Conservation (phyloP, 2,888 invertebrate species). For the Thereva unica region DNA sequence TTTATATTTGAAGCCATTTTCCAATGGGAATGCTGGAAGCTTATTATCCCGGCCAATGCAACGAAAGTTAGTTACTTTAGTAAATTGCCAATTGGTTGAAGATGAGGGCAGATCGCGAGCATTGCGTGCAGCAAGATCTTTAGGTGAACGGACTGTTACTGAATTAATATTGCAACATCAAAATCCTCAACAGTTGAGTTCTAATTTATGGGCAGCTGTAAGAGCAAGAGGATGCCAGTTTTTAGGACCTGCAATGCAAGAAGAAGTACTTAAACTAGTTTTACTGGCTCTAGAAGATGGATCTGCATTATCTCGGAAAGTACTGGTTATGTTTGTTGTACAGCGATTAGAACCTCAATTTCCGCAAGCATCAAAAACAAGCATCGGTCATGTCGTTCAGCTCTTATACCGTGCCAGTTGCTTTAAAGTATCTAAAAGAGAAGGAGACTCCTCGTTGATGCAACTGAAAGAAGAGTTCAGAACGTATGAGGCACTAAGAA, state of each 20-base stretch:
- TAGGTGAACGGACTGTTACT: constrained; percentile 92
- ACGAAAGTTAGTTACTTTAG: constrained; percentile 86
- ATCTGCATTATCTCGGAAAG: constrained; percentile 89
- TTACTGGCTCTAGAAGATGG: constrained; percentile 93
- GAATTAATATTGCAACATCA: constrained; percentile 94
- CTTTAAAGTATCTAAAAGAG: constrained; percentile 96
- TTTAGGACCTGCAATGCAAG: constrained; percentile 98
- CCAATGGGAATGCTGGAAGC: constrained; percentile 62
- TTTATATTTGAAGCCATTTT: constrained; percentile 81
- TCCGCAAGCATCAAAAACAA: constrained; percentile 96
- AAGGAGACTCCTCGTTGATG: constrained; percentile 97
- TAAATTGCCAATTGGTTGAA: constrained; percentile 91
- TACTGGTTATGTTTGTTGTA: constrained; percentile 97
- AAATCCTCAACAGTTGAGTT: constrained; percentile 89
- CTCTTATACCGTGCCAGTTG: constrained; percentile 96
- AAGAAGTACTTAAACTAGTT: constrained; percentile 94
- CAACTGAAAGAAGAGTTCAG: constrained; percentile 96
- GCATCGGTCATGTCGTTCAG: constrained; percentile 98
- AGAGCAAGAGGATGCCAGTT: constrained; percentile 97
- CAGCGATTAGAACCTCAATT: constrained; percentile 94
- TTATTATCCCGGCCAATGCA: constrained; percentile 90
- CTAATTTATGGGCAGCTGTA: constrained; percentile 96
- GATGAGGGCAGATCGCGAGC: constrained; percentile 83
- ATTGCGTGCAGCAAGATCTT: constrained; percentile 82
- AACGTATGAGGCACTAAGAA: constrained; percentile 86